Base-by-base conservation (phyloP, 2,888 invertebrate species). In the Plemyria rubiginata region DNA sequence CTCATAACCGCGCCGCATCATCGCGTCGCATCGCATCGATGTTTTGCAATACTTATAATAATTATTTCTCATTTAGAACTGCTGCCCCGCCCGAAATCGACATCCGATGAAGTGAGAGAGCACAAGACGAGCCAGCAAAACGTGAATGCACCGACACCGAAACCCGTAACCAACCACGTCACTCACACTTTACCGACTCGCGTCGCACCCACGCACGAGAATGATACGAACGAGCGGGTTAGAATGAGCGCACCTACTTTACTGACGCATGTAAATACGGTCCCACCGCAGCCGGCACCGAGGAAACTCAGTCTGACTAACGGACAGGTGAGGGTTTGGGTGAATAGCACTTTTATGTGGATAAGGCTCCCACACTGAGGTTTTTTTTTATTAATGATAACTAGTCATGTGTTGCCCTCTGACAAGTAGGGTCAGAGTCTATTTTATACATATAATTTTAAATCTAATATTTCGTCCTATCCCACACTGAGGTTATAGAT, bases 91-190 rank as follows among this genome's bases (percentile, higher is more conserved):
- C 81, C 90, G 73, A 92, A 89, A 70, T 92, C 92, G 5, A 89
- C 82, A 62, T 90, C 92, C 65, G 92, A 92, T 55, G 92, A 92
- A 83, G 85, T 88, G 84, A 90, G 87, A 81, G 92, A 91, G 70
- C 84, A 86, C 80, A 88, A 86, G 76, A 84, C 87, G 69, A 90
- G 87, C 73, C 81, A 81, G 64, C 81, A 80, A 74, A 90, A 88
- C 81, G 79, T 88, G 79, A 89, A 84, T 80, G 72, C 81, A 60
- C 73, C 71, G 59, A 72, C 80, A 57, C 72, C 70, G 64, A 86
- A 82, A 79, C 78, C 79, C 52, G 75, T 76, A 62, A 74, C 78
- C 55, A 82, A 85, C 71, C 84, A 86, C 76, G 78, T 80, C 45
- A 52, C 55, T 0, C 66, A 60, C 56, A 53, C 60, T 8, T 16